Percentiles rank a stretch among this genome's conserved stretches.
Evolutionary conservation across 2,888 invertebrate genomes (phyloP).

Genomic region (Lochmaea crataegi): DNA sequence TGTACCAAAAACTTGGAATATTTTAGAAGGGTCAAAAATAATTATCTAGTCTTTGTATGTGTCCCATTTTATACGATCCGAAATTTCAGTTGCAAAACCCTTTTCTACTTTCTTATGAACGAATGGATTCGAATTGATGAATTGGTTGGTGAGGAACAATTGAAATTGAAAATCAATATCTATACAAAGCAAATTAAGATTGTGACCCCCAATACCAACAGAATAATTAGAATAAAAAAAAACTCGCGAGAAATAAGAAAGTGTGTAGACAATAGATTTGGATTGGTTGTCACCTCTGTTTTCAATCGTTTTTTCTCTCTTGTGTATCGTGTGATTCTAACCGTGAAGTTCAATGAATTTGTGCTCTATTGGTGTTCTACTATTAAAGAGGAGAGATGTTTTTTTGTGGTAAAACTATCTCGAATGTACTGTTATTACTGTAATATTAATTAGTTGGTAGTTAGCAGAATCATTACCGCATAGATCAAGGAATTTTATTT

Average conservation of each 20-base stretch:
- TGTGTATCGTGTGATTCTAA: slow-evolving; percentile 15
- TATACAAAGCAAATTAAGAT: slow-evolving; percentile 28
- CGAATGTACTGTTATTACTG: too few relatives aligned
- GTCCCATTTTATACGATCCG: too few relatives aligned
- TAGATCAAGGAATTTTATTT: too few relatives aligned
- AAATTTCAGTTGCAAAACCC: too few relatives aligned
- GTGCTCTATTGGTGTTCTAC: slow-evolving; percentile 9
- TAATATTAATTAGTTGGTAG: too few relatives aligned
- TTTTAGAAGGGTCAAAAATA: too few relatives aligned
- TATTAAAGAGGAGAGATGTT: neutral
- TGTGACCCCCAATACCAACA: slow-evolving; percentile 32
- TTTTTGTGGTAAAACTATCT: too few relatives aligned
- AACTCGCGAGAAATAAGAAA: slow-evolving; percentile 31
- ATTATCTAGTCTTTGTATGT: too few relatives aligned
- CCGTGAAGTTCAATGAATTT: slow-evolving; percentile 25
- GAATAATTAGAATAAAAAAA: slow-evolving; percentile 28
- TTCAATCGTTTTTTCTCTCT: slow-evolving; percentile 20
- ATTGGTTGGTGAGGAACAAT: slow-evolving; percentile 15
- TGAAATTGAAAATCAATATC: slow-evolving; percentile 23
- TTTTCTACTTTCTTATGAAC: neutral
- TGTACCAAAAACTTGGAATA: too few relatives aligned
- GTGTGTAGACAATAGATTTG: slow-evolving; percentile 34
- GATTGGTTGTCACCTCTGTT: slow-evolving; percentile 31
- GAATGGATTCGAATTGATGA: slow-evolving; percentile 3
- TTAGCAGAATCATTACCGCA: too few relatives aligned